phyloP scores from a whole-genome alignment of 2,797 vertebrate species.

The Champsocephalus gunnari region DNA sequence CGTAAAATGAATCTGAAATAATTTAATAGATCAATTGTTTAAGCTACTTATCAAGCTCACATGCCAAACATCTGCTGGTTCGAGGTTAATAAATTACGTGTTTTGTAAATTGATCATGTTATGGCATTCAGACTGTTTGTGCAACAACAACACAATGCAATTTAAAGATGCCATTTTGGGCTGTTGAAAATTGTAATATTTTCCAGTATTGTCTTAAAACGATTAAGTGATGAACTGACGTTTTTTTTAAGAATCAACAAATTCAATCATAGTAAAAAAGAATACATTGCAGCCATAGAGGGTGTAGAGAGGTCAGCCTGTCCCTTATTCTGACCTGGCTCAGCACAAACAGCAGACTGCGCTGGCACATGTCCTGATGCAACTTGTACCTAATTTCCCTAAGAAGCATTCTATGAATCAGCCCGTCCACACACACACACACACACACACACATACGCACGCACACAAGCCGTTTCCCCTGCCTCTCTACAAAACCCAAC shows the following conservation, averaged over 20 bases:
- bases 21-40: conserved; percentile 28
- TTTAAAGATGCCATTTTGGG: background rate
- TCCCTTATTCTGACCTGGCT: conserved; percentile 17
- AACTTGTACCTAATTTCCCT: conserved; percentile 59
- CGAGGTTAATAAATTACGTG: conserved; percentile 1
- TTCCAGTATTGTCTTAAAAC: background rate
- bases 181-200: background rate
- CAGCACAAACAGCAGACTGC: conserved; percentile 25
- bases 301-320: background rate
- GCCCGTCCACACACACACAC: conserved; percentile 47
- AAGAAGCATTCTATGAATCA: conserved; percentile 68
- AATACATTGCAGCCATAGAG: background rate
- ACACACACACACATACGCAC: conserved; percentile 31
- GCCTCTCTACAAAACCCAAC: conserved; percentile 57
- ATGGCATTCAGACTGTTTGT: background rate
- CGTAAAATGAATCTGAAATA: background rate
- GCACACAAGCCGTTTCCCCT: conserved; percentile 28
- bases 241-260: background rate
- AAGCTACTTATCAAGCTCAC: conserved; percentile 28
- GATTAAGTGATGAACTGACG: background rate
- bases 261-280: conserved; percentile 6
- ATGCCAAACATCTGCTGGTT: conserved; percentile 6
- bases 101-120: background rate
- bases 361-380: conserved; percentile 25
- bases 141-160: background rate